Percentiles rank a stretch among this genome's conserved stretches.
Conservation (phyloP, 2,113 vertebrate genomes). For the Epinephelus moara region DNA sequence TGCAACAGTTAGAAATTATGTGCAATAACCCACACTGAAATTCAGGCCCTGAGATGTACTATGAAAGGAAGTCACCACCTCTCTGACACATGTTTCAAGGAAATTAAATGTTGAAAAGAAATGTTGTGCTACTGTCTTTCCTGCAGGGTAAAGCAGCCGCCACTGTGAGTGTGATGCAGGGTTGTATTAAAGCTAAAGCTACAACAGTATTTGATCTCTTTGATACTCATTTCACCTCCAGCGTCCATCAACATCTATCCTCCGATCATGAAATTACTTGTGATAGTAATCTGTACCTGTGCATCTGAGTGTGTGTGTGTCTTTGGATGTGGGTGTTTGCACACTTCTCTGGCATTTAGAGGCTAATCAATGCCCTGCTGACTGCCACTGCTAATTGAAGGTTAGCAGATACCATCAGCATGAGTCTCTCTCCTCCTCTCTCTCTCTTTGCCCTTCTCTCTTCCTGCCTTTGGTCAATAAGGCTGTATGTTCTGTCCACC, state of each 20-base stretch:
- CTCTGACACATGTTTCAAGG: not conserved
- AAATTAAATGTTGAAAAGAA: not conserved
- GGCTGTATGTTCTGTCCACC: slow-evolving; percentile 52
- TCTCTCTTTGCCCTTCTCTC: slow-evolving; percentile 46
- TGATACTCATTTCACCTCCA: not conserved
- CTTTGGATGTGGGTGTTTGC: slow-evolving; percentile 46
- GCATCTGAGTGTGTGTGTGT: slow-evolving; percentile 6
- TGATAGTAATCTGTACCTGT: slow-evolving; percentile 6
- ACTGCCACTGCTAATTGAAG: slow-evolving; percentile 87
- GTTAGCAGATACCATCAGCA: slow-evolving; percentile 83
- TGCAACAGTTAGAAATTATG: too few relatives aligned
- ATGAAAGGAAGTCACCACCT: not conserved
- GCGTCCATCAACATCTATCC: not conserved
- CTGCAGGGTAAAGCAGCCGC: not conserved
- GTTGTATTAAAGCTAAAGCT: not conserved
- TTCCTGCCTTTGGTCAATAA: slow-evolving; percentile 62
- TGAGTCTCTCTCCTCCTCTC: slow-evolving; percentile 55
- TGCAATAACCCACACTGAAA: too few relatives aligned
- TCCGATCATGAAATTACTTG: not conserved
- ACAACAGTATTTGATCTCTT: not conserved
- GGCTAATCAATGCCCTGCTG: slow-evolving; percentile 83
- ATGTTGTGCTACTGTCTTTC: not conserved
- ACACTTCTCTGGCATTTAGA: slow-evolving; percentile 83
- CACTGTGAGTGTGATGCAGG: not conserved
- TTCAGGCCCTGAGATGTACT: not conserved